Evolutionary conservation across 2,888 invertebrate species (phyloP), one percentile per base, ranked within the genome.

Genomic region (Drosophila mayaguana): DNA sequence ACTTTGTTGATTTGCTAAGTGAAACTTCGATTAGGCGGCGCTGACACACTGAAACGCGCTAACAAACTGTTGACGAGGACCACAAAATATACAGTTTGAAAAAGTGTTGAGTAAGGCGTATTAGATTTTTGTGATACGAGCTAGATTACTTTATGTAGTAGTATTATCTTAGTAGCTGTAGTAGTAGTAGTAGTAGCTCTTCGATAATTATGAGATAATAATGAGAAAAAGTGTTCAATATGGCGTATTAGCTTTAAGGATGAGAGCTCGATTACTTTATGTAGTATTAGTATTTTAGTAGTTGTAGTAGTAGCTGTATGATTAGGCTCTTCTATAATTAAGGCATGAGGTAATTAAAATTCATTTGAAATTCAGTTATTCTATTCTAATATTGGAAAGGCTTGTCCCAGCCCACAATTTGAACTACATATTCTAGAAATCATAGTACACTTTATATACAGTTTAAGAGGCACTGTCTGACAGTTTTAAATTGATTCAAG

Each of bases 1-100:
- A 83, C 80, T 88, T 88, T 79, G 85, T 88, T 85, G 88, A 83
- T 85, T 88, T 76, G 83, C 84, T 88, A 84, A 84, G 84, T 84
- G 84, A 84, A 84, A 84, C 88, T 84, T 84, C 84, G 84, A 84
- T 84, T 88, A 88, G 68, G 82, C 80, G 59, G 42, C 63, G 38
- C 69, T 67, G 48, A 65, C 72, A 63, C 63, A 50, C 72, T 71
- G 46, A 63, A 76, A 56, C 62, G 53, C 53, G 76, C 76, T 73
- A 64, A 70, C 75, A 75, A 62, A 65, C 73, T 75, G 69, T 73
- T 67, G 74, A 65, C 45, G 72, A 20, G 63, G 36, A 63, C 60
- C 56, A 62, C 67, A 67, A 22, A 43, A 34, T 56, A 43, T 32
- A 32, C 56, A 14, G 32, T 34, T 32, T 1, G 28, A 11, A 9